These are phyloP conservation scores for Ectropis crepuscularia DNA, from an alignment of 2,888 invertebrate species.

Conservation along the genomic window DNA sequence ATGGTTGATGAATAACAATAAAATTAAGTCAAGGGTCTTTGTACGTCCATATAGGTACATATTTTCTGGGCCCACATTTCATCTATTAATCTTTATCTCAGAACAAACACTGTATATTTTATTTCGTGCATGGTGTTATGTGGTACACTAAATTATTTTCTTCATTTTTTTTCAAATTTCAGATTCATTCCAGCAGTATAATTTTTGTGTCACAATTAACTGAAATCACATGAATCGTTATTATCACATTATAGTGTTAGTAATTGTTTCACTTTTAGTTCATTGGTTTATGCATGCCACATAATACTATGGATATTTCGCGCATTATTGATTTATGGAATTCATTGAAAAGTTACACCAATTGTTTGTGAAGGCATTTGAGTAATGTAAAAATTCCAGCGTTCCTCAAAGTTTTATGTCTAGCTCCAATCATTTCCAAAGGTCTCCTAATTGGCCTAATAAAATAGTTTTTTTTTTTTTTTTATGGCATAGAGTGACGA, in stretches of 20 bases:
- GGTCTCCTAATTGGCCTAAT: too few relatives aligned
- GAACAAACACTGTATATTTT: slow-evolving; percentile 48
- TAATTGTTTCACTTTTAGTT: slow-evolving; percentile 47
- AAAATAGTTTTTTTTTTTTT: too few relatives aligned
- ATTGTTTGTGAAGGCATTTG: slow-evolving; percentile 71
- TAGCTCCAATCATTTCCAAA: too few relatives aligned
- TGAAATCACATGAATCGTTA: slow-evolving; percentile 41
- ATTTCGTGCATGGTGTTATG: slow-evolving; percentile 81
- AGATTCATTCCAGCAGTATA: slow-evolving; percentile 43
- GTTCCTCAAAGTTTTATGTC: too few relatives aligned
- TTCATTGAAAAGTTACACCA: slow-evolving; percentile 76
- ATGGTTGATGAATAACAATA: slow-evolving; percentile 24
- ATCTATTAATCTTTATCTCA: slow-evolving; percentile 41
- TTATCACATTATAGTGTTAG: slow-evolving; percentile 42
- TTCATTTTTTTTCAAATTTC: slow-evolving; percentile 40
- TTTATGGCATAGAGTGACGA: too few relatives aligned
- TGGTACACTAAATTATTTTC: slow-evolving; percentile 65
- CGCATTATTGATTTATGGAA: slow-evolving; percentile 69
- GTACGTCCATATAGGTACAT: not conserved
- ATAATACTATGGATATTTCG: slow-evolving; percentile 78
- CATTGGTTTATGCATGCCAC: slow-evolving; percentile 75
- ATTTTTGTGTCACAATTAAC: slow-evolving; percentile 40
- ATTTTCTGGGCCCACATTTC: slow-evolving; percentile 17
- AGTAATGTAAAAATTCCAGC: too few relatives aligned
- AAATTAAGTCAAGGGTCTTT: slow-evolving; percentile 23